These are phyloP conservation scores for Lucilia cuprina DNA, from an alignment of 1,140 invertebrate genomes.

Conservation along the genomic window DNA sequence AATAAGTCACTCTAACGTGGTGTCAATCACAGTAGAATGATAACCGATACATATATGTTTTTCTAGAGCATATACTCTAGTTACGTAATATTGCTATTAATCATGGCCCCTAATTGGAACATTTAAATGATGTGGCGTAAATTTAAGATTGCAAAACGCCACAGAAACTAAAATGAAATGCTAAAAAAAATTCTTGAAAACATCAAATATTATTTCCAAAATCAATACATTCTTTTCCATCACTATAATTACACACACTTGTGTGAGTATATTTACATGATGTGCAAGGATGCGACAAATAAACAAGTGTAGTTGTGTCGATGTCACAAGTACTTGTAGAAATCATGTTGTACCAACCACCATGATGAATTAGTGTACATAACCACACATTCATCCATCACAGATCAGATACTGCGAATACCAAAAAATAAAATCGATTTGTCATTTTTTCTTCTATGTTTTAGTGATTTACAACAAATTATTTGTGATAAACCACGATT, in stretches of 20 bases:
- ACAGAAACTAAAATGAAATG: no score
- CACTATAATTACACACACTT: not conserved
- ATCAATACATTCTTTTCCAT: no score
- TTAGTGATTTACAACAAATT: slow-evolving; percentile 21
- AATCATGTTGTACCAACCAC: not conserved
- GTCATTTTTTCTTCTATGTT: not conserved
- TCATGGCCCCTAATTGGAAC: no score
- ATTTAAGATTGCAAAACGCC: no score
- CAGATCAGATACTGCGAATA: not conserved
- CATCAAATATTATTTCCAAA: no score
- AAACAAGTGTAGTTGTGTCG: not conserved
- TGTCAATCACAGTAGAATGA: no score
- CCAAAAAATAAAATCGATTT: slow-evolving; percentile 27
- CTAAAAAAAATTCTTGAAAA: no score
- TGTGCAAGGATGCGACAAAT: slow-evolving; percentile 16
- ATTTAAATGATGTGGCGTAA: no score
- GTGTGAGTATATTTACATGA: not conserved
- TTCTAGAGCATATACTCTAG: no score
- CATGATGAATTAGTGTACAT: slow-evolving; percentile 3
- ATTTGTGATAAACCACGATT: slow-evolving; percentile 34
- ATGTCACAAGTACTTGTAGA: not conserved
- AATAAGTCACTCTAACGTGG: no score
- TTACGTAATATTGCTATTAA: no score
- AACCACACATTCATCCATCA: not conserved
- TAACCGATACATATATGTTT: no score